Evolutionary conservation across 2,888 invertebrate genomes (phyloP).

Genomic region (Melinaea marsaeus): DNA sequence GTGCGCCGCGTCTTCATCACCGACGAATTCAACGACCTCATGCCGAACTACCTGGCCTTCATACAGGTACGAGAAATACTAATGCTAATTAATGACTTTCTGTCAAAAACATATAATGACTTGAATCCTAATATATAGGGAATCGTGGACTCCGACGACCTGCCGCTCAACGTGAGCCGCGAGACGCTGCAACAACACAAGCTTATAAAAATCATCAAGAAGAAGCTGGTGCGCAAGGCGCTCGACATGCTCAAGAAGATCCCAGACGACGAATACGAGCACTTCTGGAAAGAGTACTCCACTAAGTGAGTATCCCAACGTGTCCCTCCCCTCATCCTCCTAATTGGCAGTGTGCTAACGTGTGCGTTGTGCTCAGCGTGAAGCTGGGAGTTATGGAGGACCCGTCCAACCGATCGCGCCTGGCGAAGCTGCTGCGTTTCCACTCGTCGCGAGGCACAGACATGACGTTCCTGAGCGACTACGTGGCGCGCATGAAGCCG

Average conservation of each 20-base stretch:
- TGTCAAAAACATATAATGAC: not conserved
- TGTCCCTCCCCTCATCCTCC: too few relatives aligned
- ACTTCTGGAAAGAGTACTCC: constrained; percentile 99
- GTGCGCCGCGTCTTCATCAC: constrained; percentile 99
- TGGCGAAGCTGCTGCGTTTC: constrained; percentile 96
- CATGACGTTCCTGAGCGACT: constrained; percentile 89
- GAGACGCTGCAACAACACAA: constrained; percentile 99
- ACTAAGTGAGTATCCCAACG: constrained; percentile 84
- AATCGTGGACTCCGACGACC: constrained; percentile 98
- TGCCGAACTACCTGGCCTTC: constrained; percentile 98
- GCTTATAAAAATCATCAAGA: constrained; percentile 98
- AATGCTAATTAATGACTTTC: not conserved
- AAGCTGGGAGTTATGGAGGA: constrained; percentile 99
- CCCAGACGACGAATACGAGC: constrained; percentile 89
- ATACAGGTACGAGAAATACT: constrained; percentile 74
- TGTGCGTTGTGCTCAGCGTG: constrained; percentile 74
- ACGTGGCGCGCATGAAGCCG: constrained; percentile 96
- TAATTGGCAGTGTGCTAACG: not conserved
- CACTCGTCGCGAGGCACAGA: constrained; percentile 84
- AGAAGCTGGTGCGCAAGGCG: constrained; percentile 97
- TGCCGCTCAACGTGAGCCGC: constrained; percentile 98
- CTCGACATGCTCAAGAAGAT: constrained; percentile 99
- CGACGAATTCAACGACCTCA: constrained; percentile 99
- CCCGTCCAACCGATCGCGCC: constrained; percentile 94
- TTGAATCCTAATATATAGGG: constrained; percentile 71